These are phyloP conservation scores for Sardinella longiceps DNA, from an alignment of 2,797 vertebrate genomes.

Conservation along the genomic window DNA sequence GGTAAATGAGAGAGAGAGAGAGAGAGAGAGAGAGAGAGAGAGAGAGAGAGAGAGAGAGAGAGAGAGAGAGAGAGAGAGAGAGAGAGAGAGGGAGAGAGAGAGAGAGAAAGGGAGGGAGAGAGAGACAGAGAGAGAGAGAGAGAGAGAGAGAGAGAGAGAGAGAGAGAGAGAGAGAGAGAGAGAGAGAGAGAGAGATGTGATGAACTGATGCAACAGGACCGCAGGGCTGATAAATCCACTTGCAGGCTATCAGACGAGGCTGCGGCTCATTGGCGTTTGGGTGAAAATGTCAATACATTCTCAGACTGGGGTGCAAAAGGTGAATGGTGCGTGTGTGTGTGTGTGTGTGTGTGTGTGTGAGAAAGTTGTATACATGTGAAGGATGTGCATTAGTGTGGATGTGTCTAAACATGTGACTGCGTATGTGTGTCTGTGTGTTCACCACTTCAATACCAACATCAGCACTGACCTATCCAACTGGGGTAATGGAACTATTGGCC, in stretches of 20 bases:
- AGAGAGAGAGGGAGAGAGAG: background rate
- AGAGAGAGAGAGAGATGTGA: background rate
- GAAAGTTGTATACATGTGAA: background rate
- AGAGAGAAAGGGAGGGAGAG: background rate
- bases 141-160: background rate
- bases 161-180: background rate
- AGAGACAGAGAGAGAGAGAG: background rate
- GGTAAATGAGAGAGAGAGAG: background rate
- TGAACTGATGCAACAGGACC: slow-evolving; percentile 1
- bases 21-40: background rate
- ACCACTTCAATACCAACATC: background rate
- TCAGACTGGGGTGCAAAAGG: background rate
- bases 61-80: background rate
- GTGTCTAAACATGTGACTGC: background rate
- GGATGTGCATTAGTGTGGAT: background rate
- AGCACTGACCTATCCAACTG: background rate
- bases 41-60: background rate
- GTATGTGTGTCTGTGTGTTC: background rate
- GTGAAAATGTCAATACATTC: slow-evolving; percentile 22
- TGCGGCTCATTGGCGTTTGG: background rate
- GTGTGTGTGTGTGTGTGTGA: background rate
- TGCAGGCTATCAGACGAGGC: background rate
- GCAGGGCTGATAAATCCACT: background rate
- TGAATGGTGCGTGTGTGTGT: background rate
- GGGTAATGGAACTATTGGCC: background rate